phyloP scores from a whole-genome alignment of 2,113 vertebrate species.

The Saguinus imperator region DNA sequence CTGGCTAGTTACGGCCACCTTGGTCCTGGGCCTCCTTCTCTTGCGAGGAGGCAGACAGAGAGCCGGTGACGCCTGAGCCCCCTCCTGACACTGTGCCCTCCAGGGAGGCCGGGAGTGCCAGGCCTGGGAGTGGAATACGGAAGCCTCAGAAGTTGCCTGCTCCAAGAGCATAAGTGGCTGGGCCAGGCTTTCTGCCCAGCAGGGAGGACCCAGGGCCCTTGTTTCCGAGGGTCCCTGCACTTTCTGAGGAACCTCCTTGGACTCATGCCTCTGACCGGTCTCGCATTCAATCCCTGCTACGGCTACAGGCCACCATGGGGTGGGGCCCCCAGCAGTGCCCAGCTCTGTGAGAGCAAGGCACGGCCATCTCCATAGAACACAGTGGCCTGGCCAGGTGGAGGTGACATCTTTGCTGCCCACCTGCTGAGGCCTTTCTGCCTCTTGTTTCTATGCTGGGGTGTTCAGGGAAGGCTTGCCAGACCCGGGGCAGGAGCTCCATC shows the following conservation, averaged over 20 bases:
- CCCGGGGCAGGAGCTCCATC: neutral
- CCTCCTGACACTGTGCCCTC: too few species aligned
- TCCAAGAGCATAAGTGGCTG: neutral
- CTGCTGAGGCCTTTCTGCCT: neutral
- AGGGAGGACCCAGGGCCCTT: neutral
- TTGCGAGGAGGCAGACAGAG: neutral
- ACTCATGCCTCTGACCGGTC: neutral
- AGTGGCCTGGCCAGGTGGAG: neutral
- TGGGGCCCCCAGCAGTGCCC: neutral
- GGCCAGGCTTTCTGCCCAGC: neutral
- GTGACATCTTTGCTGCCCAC: neutral
- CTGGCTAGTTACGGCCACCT: neutral
- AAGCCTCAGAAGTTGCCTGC: neutral
- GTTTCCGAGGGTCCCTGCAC: neutral
- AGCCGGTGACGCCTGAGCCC: neutral
- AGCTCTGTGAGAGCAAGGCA: neutral
- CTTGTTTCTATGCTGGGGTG: neutral
- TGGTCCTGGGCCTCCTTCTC: neutral
- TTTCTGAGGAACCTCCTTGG: neutral
- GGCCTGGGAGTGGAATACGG: neutral
- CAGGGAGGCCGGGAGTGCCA: neutral
- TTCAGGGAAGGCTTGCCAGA: neutral
- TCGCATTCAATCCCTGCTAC: too few species aligned
- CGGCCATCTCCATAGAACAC: too few species aligned
- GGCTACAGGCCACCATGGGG: rapidly evolving